phyloP scores from a whole-genome alignment of 2,888 invertebrate genomes.

The Pelosia muscerda region DNA sequence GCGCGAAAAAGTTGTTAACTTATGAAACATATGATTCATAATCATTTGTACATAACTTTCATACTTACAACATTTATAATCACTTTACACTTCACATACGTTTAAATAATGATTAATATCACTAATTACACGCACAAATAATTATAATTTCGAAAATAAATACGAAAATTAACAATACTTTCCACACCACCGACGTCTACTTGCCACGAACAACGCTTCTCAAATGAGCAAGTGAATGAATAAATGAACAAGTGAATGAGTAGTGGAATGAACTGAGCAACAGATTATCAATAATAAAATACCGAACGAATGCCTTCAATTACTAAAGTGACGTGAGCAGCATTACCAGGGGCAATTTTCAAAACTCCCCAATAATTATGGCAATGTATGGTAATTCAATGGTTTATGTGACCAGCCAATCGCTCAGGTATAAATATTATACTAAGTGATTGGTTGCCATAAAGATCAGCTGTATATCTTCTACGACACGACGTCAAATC shows the following conservation, averaged over 20 bases:
- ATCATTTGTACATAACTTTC: constrained; percentile 7
- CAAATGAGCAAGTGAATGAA: constrained; percentile 24
- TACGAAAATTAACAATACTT: constrained; percentile 36
- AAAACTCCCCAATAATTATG: background rate
- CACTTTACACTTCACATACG: background rate
- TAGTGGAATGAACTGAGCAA: background rate
- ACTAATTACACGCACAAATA: background rate
- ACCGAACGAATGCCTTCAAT: background rate
- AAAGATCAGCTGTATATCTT: too few species aligned
- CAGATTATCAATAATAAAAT: background rate
- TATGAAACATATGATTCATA: constrained; percentile 20
- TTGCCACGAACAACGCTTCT: constrained; percentile 17
- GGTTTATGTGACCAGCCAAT: too few species aligned
- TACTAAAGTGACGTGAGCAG: background rate
- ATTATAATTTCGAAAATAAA: constrained; percentile 15
- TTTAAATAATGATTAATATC: constrained; percentile 1
- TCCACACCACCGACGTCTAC: background rate
- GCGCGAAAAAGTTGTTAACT: constrained; percentile 50
- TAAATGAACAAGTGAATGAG: background rate
- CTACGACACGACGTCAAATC: too few species aligned
- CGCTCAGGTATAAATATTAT: too few species aligned
- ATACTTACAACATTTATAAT: constrained; percentile 27
- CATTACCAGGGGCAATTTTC: background rate
- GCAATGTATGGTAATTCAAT: too few species aligned
- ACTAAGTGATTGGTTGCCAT: too few species aligned